Evolutionary conservation across 2,888 invertebrate species (phyloP).

Genomic region (Neoitamus cyanurus): DNA sequence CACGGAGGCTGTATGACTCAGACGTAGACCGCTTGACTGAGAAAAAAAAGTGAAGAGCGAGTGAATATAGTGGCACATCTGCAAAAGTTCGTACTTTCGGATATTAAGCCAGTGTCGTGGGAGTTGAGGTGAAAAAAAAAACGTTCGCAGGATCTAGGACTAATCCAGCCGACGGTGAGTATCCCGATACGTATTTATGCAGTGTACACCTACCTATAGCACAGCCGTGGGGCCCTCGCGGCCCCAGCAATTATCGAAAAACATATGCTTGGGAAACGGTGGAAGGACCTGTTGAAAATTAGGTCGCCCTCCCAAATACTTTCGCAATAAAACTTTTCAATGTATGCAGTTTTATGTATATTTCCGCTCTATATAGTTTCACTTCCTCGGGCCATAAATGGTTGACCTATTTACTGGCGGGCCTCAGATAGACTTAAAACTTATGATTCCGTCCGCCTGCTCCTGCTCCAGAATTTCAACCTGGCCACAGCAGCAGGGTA

Average conservation of each 20-base stretch:
- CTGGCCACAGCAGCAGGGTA: background rate
- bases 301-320: slow-evolving; percentile 33
- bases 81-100: background rate
- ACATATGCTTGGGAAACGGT: background rate
- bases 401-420: slow-evolving; percentile 27
- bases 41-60: background rate
- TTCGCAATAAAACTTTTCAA: background rate
- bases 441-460: slow-evolving; percentile 6
- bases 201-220: background rate
- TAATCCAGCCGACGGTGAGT: background rate
- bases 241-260: background rate
- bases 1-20: background rate
- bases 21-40: background rate
- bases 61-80: background rate
- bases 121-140: background rate
- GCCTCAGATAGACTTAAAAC: background rate
- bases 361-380: slow-evolving; percentile 28
- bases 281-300: slow-evolving; percentile 46
- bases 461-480: background rate
- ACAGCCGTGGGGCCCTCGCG: background rate
- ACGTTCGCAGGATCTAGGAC: background rate
- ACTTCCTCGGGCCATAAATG: slow-evolving; percentile 29
- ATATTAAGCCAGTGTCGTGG: background rate
- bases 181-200: background rate
- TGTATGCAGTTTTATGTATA: slow-evolving; percentile 17